Percentiles rank a stretch among this genome's conserved stretches.
These are phyloP conservation scores for Caenorhabditis latens DNA, from an alignment of 1,140 invertebrate genomes.

Conservation along the genomic window DNA sequence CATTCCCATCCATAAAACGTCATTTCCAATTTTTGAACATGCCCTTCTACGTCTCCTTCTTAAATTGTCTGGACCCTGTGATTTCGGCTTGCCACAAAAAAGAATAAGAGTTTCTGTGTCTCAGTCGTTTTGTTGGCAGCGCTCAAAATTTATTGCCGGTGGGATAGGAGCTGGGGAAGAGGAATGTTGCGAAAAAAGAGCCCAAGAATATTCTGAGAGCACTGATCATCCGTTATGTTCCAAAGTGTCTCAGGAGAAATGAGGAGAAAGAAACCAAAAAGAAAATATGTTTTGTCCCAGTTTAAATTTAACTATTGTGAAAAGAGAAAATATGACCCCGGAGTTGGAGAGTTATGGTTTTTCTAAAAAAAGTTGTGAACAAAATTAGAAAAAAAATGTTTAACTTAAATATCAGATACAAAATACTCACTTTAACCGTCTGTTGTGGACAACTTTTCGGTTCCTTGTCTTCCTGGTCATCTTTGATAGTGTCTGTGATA, in stretches of 20 bases:
- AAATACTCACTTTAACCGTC: constrained; percentile 72
- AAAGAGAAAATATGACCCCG: not conserved
- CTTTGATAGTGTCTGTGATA: constrained; percentile 75
- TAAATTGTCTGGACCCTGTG: not conserved
- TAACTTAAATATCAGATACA: not conserved
- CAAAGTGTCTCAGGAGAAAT: constrained; percentile 39
- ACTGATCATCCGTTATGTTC: constrained; percentile 42
- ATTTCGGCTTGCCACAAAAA: not conserved
- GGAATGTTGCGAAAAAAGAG: constrained; percentile 7
- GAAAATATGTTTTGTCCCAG: constrained; percentile 17
- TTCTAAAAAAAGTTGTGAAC: no score
- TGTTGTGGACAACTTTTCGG: constrained; percentile 74
- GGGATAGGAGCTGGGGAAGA: constrained; percentile 8
- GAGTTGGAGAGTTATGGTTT: not conserved
- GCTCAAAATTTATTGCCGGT: constrained; percentile 46
- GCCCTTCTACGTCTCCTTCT: not conserved
- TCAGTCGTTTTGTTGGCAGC: not conserved
- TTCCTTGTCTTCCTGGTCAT: constrained; percentile 70
- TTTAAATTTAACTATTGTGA: not conserved
- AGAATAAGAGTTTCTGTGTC: not conserved
- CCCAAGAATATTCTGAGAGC: constrained; percentile 15
- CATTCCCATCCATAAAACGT: not conserved
- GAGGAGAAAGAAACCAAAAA: not conserved
- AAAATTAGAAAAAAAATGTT: not conserved
- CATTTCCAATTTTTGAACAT: constrained; percentile 37